A percentile compares a stretch with the other conserved stretches of the same genome.
Evolutionary conservation across 2,797 vertebrate species (phyloP).

Genomic region (Lophotriccus pileatus): DNA sequence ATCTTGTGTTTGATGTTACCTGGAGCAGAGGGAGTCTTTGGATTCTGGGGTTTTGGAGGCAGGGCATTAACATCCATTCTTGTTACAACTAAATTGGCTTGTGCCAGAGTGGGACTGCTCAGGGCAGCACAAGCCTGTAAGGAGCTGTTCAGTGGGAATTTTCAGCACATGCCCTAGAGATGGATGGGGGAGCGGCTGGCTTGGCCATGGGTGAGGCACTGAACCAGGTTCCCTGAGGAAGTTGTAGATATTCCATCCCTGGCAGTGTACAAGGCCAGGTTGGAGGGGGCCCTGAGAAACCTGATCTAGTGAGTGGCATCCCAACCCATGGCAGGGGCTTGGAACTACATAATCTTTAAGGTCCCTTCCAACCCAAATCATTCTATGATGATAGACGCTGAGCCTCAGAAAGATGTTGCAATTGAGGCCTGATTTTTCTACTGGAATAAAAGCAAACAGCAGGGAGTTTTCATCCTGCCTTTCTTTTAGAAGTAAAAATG

Average conservation of each 20-base stretch:
- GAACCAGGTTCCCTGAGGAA: background rate
- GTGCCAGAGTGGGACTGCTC: rapidly evolving
- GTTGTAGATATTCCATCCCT: background rate
- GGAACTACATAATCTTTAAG: background rate
- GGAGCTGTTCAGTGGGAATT: background rate
- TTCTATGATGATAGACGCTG: background rate
- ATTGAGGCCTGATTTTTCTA: background rate
- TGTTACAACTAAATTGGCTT: background rate
- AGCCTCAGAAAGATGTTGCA: background rate
- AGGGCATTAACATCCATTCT: background rate
- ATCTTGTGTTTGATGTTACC: background rate
- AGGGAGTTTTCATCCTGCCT: background rate
- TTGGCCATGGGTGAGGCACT: background rate
- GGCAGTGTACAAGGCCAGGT: background rate
- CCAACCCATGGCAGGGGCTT: background rate
- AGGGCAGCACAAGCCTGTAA: rapidly evolving
- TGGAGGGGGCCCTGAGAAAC: background rate
- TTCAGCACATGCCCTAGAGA: rapidly evolving
- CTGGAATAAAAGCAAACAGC: background rate
- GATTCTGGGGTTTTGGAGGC: background rate
- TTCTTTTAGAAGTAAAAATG: background rate
- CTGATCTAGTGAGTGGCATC: background rate
- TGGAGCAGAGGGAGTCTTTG: background rate
- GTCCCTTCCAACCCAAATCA: rapidly evolving
- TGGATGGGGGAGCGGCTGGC: background rate